Evolutionary conservation across 2,113 vertebrate species (phyloP).

Genomic region (Centropristis striata): DNA sequence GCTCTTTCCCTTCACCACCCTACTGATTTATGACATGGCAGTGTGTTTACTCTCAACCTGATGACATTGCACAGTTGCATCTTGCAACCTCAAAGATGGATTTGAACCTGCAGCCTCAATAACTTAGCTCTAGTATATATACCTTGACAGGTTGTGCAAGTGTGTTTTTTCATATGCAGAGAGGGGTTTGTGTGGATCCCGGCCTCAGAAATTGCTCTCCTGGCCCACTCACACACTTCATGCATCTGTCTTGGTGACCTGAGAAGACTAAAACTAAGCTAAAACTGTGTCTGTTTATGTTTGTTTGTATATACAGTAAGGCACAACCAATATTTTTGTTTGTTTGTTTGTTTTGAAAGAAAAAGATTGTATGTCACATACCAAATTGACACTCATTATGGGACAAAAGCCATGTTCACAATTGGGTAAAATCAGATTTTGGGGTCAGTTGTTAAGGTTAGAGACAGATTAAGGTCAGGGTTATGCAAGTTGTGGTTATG

Average conservation of each 20-base stretch:
- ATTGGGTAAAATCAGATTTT: no score
- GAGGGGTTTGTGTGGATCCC: constrained; percentile 23
- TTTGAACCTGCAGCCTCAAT: constrained; percentile 47
- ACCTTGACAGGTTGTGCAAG: constrained; percentile 7
- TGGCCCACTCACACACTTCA: constrained; percentile 1
- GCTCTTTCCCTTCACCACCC: not conserved
- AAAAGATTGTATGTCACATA: no score
- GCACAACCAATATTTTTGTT: no score
- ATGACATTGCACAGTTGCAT: constrained; percentile 20
- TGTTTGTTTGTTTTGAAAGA: no score
- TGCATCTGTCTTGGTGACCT: constrained; percentile 24
- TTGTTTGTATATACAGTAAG: no score
- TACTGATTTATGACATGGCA: constrained; percentile 3
- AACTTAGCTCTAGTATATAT: constrained; percentile 14
- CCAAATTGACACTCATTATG: no score
- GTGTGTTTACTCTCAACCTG: constrained; percentile 2
- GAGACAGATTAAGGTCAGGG: no score
- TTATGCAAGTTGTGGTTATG: no score
- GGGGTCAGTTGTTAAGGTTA: no score
- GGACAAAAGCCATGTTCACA: no score
- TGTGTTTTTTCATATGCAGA: constrained; percentile 36
- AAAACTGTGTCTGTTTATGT: no score
- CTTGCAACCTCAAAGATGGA: constrained; percentile 15
- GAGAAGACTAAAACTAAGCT: no score
- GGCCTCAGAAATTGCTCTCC: not conserved